Evolutionary conservation across 2,113 vertebrate species (phyloP).

Genomic region (Pelusios castaneus): DNA sequence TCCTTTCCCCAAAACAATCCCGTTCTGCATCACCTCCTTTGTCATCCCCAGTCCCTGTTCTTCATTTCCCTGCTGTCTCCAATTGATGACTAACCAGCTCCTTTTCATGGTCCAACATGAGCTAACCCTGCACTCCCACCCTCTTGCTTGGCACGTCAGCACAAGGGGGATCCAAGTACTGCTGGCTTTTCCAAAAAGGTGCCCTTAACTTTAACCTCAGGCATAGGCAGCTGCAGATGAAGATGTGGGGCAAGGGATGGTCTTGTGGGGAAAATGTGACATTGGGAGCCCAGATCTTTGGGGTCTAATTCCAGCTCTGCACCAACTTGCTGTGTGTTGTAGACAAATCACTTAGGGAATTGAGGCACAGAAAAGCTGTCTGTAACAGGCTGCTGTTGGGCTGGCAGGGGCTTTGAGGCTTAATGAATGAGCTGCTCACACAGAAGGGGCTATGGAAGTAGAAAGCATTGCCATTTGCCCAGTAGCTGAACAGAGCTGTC

Average conservation of each 20-base stretch:
- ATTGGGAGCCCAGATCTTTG: not conserved
- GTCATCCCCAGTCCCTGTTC: constrained; percentile 27
- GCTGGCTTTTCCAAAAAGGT: not conserved
- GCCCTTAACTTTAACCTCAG: not conserved
- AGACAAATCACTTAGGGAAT: not conserved
- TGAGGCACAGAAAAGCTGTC: too few relatives aligned
- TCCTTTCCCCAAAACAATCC: not conserved
- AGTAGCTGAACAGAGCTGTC: constrained; percentile 6
- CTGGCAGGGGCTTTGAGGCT: not conserved
- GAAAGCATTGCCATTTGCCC: not conserved
- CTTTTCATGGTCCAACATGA: constrained; percentile 1
- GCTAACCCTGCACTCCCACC: not conserved
- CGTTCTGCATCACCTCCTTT: constrained; percentile 19
- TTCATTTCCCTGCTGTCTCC: not conserved
- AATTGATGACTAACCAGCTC: not conserved
- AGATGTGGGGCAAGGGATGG: not conserved
- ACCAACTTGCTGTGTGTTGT: not conserved
- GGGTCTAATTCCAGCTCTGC: not conserved
- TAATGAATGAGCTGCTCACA: not conserved
- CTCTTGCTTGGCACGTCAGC: not conserved
- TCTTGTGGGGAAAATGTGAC: not conserved
- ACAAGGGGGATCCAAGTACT: not conserved
- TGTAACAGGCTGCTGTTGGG: not conserved
- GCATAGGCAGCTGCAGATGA: not conserved
- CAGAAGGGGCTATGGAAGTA: not conserved